These are phyloP conservation scores for Apostichopus leukothele DNA, from an alignment of 53 echinoderm and acorn worm species.

Conservation along the genomic window DNA sequence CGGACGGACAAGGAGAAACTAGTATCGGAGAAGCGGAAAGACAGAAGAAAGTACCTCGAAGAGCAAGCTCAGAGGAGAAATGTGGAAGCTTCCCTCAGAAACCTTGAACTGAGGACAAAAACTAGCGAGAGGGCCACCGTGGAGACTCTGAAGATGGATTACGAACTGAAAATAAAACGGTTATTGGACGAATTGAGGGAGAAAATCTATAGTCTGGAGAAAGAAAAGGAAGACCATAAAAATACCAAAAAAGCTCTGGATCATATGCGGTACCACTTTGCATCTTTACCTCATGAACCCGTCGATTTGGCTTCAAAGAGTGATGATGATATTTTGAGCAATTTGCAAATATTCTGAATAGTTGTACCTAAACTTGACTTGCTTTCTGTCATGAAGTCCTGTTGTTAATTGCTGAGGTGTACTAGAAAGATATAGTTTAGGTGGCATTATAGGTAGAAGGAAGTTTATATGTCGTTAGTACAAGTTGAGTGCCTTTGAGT, in stretches of 20 bases:
- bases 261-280: constrained; percentile 37
- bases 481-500: too few species aligned
- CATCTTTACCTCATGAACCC: constrained; percentile 9
- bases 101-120: background rate
- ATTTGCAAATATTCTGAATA: constrained; percentile 19
- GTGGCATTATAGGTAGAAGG: too few species aligned
- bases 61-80: constrained; percentile 12
- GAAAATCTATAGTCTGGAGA: background rate
- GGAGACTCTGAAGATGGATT: constrained; percentile 15
- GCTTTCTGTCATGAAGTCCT: too few species aligned
- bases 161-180: constrained; percentile 16
- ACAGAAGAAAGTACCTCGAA: constrained; percentile 22
- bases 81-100: constrained; percentile 2
- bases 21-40: background rate
- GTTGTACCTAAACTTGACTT: too few species aligned
- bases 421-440: too few species aligned
- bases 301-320: background rate
- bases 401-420: too few species aligned
- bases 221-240: constrained; percentile 29
- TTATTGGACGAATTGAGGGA: background rate
- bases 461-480: too few species aligned
- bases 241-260: constrained; percentile 33
- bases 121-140: constrained; percentile 7
- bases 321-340: constrained; percentile 31
- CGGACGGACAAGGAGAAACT: background rate